Evolutionary conservation across 2,888 invertebrate genomes (phyloP).

Genomic region (Osmoderma eremita): DNA sequence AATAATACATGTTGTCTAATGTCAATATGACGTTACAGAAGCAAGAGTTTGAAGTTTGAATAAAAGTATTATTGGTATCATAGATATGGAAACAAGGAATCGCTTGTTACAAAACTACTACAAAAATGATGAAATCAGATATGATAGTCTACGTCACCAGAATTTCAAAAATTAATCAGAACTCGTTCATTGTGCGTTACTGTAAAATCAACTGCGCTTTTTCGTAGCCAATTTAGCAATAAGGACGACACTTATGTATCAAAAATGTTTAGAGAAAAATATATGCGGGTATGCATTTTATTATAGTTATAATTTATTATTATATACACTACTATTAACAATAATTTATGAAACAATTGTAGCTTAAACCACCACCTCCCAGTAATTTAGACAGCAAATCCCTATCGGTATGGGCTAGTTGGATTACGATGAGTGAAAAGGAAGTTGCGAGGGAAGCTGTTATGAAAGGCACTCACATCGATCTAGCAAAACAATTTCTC

Average conservation of each 20-base stretch:
- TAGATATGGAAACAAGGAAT: too few relatives aligned
- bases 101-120: constrained; percentile 11
- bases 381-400: constrained; percentile 56
- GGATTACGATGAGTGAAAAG: constrained; percentile 71
- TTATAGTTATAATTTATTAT: neutral
- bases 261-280: constrained; percentile 26
- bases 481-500: constrained; percentile 70
- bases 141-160: neutral
- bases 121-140: constrained; percentile 14
- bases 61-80: too few relatives aligned
- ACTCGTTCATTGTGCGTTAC: neutral
- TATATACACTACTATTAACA: neutral
- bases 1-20: too few relatives aligned
- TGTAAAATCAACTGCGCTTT: neutral
- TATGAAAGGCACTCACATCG: constrained; percentile 73
- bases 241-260: neutral
- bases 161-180: constrained; percentile 6
- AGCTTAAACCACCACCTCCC: constrained; percentile 54
- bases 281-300: constrained; percentile 20
- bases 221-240: constrained; percentile 4
- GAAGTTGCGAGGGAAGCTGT: constrained; percentile 76
- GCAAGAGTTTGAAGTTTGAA: too few relatives aligned
- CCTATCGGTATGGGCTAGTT: constrained; percentile 70
- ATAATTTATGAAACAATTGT: neutral
- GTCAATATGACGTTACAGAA: too few relatives aligned